phyloP scores from a whole-genome alignment of 2,888 invertebrate genomes.

The Philereme transversata region DNA sequence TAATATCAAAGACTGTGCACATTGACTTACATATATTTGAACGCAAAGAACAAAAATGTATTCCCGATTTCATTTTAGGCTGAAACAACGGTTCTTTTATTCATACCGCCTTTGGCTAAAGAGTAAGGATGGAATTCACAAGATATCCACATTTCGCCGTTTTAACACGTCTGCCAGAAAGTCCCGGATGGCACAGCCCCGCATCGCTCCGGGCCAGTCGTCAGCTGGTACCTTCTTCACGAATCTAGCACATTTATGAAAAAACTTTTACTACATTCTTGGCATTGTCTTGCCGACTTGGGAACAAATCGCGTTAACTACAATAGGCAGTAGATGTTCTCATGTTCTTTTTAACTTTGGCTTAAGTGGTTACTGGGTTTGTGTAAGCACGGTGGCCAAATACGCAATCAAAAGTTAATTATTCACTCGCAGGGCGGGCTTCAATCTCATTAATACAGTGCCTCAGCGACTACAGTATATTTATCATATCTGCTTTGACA shows the following conservation, averaged over 20 bases:
- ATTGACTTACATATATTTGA: conserved; percentile 15
- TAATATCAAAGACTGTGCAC: not conserved
- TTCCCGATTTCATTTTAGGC: conserved; percentile 37
- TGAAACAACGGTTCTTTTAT: conserved; percentile 52
- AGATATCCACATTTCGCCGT: conserved; percentile 70
- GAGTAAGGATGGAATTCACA: conserved; percentile 62
- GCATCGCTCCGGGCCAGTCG: conserved; percentile 71
- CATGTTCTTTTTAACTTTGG: not conserved
- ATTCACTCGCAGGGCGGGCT: not conserved
- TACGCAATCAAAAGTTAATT: not conserved
- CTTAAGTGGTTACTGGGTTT: no score
- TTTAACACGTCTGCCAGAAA: conserved; percentile 79
- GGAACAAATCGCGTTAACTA: conserved; percentile 29
- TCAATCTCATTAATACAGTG: not conserved
- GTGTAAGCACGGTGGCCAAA: not conserved
- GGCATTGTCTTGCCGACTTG: conserved; percentile 65
- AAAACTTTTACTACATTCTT: conserved; percentile 76
- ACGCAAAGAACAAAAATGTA: conserved; percentile 29
- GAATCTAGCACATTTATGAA: conserved; percentile 79
- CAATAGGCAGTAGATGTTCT: conserved; percentile 3
- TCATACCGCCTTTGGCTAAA: conserved; percentile 64
- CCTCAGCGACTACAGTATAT: conserved; percentile 1
- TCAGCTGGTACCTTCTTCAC: conserved; percentile 71
- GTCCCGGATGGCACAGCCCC: conserved; percentile 60
- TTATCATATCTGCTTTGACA: conserved; percentile 18